Evolutionary conservation across 1,140 invertebrate genomes (phyloP).

Genomic region (Drosophila pandora): DNA sequence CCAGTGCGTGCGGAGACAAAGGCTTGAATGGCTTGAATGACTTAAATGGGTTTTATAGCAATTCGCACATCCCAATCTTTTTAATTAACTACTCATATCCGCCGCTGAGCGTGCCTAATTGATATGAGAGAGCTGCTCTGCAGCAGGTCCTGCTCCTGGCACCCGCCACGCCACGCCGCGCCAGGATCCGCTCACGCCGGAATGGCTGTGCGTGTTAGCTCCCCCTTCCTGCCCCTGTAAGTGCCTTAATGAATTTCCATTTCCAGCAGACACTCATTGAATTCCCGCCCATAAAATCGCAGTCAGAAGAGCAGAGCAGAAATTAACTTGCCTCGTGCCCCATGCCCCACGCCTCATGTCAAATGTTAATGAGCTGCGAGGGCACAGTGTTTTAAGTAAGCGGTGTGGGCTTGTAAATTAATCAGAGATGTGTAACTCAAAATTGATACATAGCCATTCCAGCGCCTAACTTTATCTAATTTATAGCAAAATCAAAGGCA

Average conservation of each 20-base stretch:
- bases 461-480: not conserved
- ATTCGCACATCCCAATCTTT: conserved; percentile 62
- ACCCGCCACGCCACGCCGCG: not conserved
- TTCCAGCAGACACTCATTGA: conserved; percentile 53
- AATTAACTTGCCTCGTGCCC: conserved; percentile 46
- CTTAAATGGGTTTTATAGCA: conserved; percentile 33
- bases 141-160: conserved; percentile 8
- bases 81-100: conserved; percentile 82
- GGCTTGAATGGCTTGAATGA: not conserved
- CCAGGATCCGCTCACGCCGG: conserved; percentile 18
- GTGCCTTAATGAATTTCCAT: conserved; percentile 76
- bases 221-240: conserved; percentile 12
- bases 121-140: conserved; percentile 49
- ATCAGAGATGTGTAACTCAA: not conserved
- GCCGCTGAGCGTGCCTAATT: conserved; percentile 72
- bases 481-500: not conserved
- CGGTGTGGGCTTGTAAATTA: not conserved
- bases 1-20: conserved; percentile 31
- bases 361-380: conserved; percentile 53
- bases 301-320: conserved; percentile 28
- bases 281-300: conserved; percentile 42
- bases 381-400: conserved; percentile 21
- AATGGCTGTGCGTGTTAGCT: conserved; percentile 51
- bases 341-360: conserved; percentile 26
- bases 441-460: not conserved